Conservation (phyloP, 2,888 invertebrate genomes). For the Sicus ferrugineus region DNA sequence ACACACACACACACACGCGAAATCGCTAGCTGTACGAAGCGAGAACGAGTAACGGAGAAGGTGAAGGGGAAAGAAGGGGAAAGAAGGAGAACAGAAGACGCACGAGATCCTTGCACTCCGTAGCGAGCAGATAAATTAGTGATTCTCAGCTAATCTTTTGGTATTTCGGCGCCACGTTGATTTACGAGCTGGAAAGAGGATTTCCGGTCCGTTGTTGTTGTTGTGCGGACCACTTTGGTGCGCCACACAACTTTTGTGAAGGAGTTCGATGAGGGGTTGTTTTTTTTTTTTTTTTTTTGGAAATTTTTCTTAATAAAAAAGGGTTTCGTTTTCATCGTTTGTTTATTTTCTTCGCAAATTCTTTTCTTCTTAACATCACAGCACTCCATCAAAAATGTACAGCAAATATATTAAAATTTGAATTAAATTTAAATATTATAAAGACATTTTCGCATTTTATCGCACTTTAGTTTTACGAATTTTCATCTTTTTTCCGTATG, state of each 20-base stretch:
- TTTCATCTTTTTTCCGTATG: background rate
- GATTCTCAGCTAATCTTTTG: constrained; percentile 31
- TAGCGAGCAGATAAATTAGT: constrained; percentile 28
- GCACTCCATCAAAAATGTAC: too few species aligned
- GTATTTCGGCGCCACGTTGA: constrained; percentile 36
- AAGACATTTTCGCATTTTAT: too few species aligned
- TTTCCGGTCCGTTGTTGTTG: constrained; percentile 5
- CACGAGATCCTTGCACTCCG: background rate
- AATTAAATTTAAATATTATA: too few species aligned
- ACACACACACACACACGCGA: too few species aligned
- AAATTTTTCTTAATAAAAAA: background rate
- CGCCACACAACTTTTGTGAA: background rate
- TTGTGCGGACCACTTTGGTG: background rate
- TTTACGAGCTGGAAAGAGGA: constrained; percentile 32
- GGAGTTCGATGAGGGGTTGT: too few species aligned
- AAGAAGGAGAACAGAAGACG: background rate
- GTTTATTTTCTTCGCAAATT: background rate
- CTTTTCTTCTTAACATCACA: background rate
- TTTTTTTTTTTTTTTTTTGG: background rate
- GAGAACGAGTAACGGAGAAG: background rate
- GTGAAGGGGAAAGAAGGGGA: background rate
- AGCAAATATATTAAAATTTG: too few species aligned
- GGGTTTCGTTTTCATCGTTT: background rate
- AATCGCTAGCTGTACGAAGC: background rate
- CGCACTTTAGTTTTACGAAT: background rate